Evolutionary conservation across 2,113 vertebrate genomes (phyloP), one percentile per base, ranked within the genome.

Genomic region (Pelodiscus sinensis): DNA sequence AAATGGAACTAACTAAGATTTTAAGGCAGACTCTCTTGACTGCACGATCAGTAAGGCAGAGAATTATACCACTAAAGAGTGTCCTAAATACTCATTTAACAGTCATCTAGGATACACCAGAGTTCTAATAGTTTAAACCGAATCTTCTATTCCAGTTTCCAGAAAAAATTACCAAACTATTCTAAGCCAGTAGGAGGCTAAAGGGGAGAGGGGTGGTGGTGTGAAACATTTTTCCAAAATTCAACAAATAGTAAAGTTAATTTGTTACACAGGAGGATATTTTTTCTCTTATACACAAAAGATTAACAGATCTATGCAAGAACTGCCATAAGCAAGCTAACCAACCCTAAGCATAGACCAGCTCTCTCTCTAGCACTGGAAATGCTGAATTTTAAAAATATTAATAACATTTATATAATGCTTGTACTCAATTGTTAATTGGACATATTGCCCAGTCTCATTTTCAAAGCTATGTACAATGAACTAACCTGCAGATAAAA

Each of bases 401-500:
- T 77, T 81, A 84, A 73, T 87, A 77, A 44, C 50, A 88, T 79
- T 92, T 35, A 88, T 55, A 94, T 88, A 94, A 88, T 90, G 93
- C 83, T 90, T 94, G 82, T 84, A 95, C 71, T 85, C 24, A 84
- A 79, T 9, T 2, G 4, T 93, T 94, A 96, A 92, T 92, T 90
- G 93, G 78, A n/a, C 78, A 2, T 73, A 86, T 83, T 51, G 73
- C 62, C 79, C 90, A 91, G 81, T 58, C 84, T 89, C 31, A 93
- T 95, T 97, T 96, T 94, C 95, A 96, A 94, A 95, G 96, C 87
- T 89, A 94, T 4, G 1, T 93, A 96, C 93, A 94, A 80, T 92
- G 89, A 96, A 96, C 96, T 88, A 92, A 95, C 52, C 71, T 50
- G 96, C 22, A 84, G 38, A 18, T 51, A 62, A 85, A 82, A 60